phyloP scores from a whole-genome alignment of 1,140 invertebrate genomes.

The Plutomurus gul region DNA sequence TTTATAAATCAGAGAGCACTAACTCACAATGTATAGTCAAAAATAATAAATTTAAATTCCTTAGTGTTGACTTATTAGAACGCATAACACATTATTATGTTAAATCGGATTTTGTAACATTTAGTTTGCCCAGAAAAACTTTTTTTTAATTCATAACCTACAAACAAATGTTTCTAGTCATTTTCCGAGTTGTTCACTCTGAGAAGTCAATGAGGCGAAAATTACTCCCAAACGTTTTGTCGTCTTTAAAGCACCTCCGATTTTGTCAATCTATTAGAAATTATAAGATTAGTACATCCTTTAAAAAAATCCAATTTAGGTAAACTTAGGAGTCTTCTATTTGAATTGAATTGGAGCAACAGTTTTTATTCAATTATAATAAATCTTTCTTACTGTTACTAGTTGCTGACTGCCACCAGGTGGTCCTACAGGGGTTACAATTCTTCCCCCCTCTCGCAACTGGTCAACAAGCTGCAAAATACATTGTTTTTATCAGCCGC shows the following conservation, averaged over 20 bases:
- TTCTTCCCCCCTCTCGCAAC: background rate
- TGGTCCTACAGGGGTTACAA: background rate
- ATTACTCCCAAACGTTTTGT: background rate
- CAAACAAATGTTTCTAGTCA: background rate
- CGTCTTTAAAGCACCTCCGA: background rate
- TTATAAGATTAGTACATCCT: background rate
- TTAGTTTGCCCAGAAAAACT: no score
- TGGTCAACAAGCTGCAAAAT: background rate
- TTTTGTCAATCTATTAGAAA: background rate
- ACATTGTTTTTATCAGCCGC: background rate
- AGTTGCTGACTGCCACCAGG: background rate
- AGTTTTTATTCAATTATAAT: background rate
- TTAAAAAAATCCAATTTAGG: background rate
- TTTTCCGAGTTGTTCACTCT: background rate
- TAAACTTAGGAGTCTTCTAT: background rate
- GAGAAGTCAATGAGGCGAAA: background rate
- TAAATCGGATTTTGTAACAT: no score
- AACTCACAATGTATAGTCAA: no score
- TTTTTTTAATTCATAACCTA: no score
- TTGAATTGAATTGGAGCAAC: background rate
- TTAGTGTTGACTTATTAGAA: no score
- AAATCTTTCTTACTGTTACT: background rate
- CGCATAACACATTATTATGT: no score
- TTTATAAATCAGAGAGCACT: no score
- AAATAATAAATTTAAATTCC: no score